phyloP scores from a whole-genome alignment of 2,113 vertebrate species.

The Coryphaenoides rupestris region DNA sequence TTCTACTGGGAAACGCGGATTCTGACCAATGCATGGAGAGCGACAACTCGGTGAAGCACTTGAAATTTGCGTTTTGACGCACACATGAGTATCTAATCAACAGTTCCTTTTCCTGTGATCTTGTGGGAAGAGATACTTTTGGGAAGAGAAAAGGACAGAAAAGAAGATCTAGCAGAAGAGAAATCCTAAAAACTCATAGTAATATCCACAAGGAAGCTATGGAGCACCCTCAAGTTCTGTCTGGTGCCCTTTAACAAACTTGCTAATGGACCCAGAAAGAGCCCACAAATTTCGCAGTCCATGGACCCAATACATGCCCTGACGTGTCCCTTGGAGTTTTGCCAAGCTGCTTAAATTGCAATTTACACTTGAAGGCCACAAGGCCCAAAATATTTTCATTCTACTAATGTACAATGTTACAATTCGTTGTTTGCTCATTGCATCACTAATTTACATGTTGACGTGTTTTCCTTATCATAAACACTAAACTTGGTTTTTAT shows the following conservation, averaged over 20 bases:
- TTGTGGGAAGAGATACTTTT: slow-evolving; percentile 50
- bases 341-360: slow-evolving; percentile 19
- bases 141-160: no score
- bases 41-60: no score
- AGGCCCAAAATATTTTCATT: no score
- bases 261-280: slow-evolving; percentile 43
- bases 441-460: slow-evolving; percentile 28
- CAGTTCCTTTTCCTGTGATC: slow-evolving; percentile 35
- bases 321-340: no score
- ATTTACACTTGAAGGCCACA: slow-evolving; percentile 37
- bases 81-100: slow-evolving; percentile 26
- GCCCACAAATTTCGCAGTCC: slow-evolving; percentile 20
- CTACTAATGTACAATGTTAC: no score
- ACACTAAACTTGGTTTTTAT: slow-evolving; percentile 41
- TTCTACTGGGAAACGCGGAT: no score
- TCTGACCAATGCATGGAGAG: no score
- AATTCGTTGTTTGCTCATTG: slow-evolving; percentile 49
- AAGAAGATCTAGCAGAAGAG: no score
- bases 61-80: no score
- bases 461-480: slow-evolving; percentile 15
- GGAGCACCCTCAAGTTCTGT: slow-evolving; percentile 46
- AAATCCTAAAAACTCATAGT: slow-evolving; percentile 26
- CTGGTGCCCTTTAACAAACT: slow-evolving; percentile 35
- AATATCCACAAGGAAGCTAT: slow-evolving; percentile 39
- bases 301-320: slow-evolving; percentile 27